A percentile compares a stretch with the other conserved stretches of the same genome.
These are phyloP conservation scores for Papilio helenus DNA, from an alignment of 1,140 invertebrate genomes.

Conservation along the genomic window DNA sequence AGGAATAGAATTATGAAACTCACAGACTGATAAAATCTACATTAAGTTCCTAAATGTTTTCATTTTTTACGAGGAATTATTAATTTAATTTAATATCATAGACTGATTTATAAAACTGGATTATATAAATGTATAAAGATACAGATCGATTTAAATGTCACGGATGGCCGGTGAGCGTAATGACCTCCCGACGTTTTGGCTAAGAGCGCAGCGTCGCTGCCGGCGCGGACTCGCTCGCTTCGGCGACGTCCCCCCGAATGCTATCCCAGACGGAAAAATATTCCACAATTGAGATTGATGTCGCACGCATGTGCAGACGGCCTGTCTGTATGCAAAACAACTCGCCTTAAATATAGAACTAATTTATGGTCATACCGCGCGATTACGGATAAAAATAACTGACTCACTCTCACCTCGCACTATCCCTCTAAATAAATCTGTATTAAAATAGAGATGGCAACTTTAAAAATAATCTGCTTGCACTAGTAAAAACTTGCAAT, in stretches of 20 bases:
- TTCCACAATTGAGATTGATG: conserved; percentile 82
- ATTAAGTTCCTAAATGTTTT: no score
- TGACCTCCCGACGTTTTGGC: conserved; percentile 35
- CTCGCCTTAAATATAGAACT: conserved; percentile 79
- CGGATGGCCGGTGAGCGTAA: conserved; percentile 24
- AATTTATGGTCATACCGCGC: conserved; percentile 81
- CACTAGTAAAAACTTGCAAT: background rate
- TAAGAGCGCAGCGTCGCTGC: conserved; percentile 13
- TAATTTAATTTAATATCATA: background rate
- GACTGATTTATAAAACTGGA: background rate
- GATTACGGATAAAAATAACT: conserved; percentile 82
- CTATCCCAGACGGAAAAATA: conserved; percentile 76
- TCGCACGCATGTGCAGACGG: conserved; percentile 81
- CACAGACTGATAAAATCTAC: no score
- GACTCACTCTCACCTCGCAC: conserved; percentile 65
- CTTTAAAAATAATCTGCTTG: background rate
- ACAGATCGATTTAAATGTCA: conserved; percentile 29
- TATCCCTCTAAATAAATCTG: conserved; percentile 62
- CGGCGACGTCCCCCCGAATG: conserved; percentile 14
- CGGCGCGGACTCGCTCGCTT: background rate
- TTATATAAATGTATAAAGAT: background rate
- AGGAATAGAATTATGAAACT: no score
- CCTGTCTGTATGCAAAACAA: conserved; percentile 80
- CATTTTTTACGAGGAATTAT: background rate
- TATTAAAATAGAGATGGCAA: conserved; percentile 21